Conservation (phyloP, 2,888 invertebrate genomes). For the Pristionchus mayeri region DNA sequence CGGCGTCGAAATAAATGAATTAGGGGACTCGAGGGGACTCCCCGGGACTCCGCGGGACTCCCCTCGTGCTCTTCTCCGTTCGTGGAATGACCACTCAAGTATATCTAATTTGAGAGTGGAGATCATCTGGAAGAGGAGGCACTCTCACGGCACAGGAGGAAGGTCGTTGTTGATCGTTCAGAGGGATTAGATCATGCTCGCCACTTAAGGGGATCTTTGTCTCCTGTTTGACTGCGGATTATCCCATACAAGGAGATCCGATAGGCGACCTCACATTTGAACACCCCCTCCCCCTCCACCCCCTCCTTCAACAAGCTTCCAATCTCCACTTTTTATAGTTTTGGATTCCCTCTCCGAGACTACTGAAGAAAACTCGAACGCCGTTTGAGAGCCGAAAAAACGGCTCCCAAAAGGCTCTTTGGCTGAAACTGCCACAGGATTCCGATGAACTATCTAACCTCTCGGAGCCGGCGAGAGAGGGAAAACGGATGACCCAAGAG, state of each 20-base stretch:
- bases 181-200: slow-evolving; percentile 19
- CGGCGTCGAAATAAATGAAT: too few species aligned
- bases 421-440: too few species aligned
- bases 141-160: slow-evolving; percentile 17
- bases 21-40: too few species aligned
- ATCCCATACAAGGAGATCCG: not conserved
- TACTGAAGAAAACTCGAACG: too few species aligned
- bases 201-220: slow-evolving; percentile 11
- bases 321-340: slow-evolving; percentile 26
- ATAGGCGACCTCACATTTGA: not conserved
- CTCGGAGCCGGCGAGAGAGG: too few species aligned
- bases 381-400: too few species aligned
- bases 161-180: slow-evolving; percentile 20
- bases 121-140: slow-evolving; percentile 14
- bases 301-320: not conserved
- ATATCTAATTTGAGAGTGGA: slow-evolving; percentile 33
- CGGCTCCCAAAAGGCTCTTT: too few species aligned
- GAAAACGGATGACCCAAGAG: too few species aligned
- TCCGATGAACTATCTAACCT: too few species aligned
- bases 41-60: too few species aligned
- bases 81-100: not conserved
- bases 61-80: too few species aligned
- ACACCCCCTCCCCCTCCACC: not conserved
- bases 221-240: slow-evolving; percentile 27
- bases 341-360: not conserved